Conservation (phyloP, 2,113 vertebrate species). For the Hemichromis elongatus region DNA sequence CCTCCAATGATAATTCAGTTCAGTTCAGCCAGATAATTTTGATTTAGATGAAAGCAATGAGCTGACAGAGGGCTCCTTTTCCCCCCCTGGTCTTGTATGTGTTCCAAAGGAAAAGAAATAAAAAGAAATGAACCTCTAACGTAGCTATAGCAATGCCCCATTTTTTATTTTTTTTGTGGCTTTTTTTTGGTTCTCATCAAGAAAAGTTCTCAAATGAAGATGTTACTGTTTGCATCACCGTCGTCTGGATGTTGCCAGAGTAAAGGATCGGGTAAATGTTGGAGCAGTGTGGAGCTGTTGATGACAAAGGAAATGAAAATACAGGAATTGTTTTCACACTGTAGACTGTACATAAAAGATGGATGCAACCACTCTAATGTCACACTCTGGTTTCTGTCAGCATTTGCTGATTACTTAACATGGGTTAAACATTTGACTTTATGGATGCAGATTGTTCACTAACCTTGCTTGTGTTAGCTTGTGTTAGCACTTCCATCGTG, state of each 20-base stretch:
- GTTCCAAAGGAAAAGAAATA: neutral
- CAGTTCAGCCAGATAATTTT: slow-evolving; percentile 29
- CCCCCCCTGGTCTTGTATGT: neutral
- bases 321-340: neutral
- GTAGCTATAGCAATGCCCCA: neutral
- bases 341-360: neutral
- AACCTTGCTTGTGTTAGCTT: neutral
- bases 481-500: neutral
- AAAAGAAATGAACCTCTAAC: neutral
- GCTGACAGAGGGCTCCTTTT: slow-evolving; percentile 1
- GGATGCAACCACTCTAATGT: neutral
- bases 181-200: neutral
- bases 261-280: neutral
- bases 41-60: slow-evolving; percentile 39
- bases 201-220: neutral
- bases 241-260: no score
- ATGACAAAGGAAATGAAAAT: neutral
- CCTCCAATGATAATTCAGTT: slow-evolving; percentile 31
- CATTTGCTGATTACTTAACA: neutral
- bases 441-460: neutral
- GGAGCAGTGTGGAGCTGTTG: neutral
- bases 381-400: neutral
- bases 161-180: neutral
- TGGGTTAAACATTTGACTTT: neutral
- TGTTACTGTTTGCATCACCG: no score